These are phyloP conservation scores for Clarias magur DNA, from an alignment of 2,113 vertebrate genomes.

Conservation along the genomic window DNA sequence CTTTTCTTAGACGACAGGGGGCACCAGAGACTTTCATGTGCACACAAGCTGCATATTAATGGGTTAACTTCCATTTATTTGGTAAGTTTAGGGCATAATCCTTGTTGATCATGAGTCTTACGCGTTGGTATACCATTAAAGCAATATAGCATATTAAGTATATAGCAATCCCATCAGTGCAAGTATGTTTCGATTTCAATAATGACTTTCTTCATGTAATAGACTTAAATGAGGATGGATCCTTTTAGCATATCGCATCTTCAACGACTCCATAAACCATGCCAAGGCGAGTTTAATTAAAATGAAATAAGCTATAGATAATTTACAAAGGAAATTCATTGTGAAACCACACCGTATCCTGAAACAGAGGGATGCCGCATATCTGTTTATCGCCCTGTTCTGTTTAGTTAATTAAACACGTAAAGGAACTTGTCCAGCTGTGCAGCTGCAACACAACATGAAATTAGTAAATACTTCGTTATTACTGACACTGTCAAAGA, in stretches of 20 bases:
- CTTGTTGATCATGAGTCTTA: not conserved
- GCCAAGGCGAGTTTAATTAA: conserved; percentile 70
- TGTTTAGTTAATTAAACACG: conserved; percentile 59
- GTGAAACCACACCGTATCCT: conserved; percentile 44
- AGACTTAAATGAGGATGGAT: conserved; percentile 60
- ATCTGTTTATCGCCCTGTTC: conserved; percentile 28
- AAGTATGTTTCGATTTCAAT: conserved; percentile 26
- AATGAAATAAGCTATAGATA: conserved; percentile 69
- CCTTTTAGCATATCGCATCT: conserved; percentile 63
- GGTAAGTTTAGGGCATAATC: not conserved
- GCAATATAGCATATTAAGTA: not conserved
- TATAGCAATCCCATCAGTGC: conserved; percentile 22
- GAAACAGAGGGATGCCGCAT: conserved; percentile 7
- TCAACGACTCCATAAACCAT: conserved; percentile 55
- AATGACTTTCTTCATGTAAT: conserved; percentile 59
- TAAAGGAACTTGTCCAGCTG: conserved; percentile 49
- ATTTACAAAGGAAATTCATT: conserved; percentile 59
- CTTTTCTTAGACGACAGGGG: conserved; percentile 55
- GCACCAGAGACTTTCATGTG: conserved; percentile 53
- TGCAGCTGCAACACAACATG: conserved; percentile 1
- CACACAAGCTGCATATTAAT: not conserved
- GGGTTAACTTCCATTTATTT: not conserved
- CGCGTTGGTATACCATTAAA: not conserved
- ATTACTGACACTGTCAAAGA: not conserved
- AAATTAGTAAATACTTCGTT: not conserved